A percentile compares a stretch with the other conserved stretches of the same genome.
phyloP scores from a whole-genome alignment of 2,797 vertebrate genomes.

The Paramormyrops hopkinsi region DNA sequence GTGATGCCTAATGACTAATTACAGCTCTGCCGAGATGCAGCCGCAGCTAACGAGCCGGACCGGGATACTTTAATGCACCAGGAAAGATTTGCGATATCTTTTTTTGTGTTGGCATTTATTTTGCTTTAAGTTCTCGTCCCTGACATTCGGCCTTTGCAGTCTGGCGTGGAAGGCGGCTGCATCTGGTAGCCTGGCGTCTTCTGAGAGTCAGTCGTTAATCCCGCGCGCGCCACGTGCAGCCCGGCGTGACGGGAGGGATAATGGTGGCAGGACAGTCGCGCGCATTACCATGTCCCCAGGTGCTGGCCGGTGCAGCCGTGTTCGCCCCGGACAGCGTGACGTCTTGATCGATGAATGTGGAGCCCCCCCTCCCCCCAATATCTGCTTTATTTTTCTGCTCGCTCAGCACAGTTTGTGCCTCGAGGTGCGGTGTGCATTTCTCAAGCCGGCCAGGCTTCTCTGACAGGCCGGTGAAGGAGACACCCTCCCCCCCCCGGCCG shows the following conservation, averaged over 20 bases:
- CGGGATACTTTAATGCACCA: not conserved
- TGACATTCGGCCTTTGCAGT: not conserved
- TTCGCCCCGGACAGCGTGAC: conserved; percentile 38
- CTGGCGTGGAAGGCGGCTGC: not conserved
- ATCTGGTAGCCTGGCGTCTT: not conserved
- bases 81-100: not conserved
- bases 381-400: conserved; percentile 33
- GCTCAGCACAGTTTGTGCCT: conserved; percentile 24
- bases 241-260: not conserved
- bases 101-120: not conserved
- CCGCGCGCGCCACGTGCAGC: not conserved
- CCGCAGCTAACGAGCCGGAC: not conserved
- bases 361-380: not conserved
- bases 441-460: not conserved
- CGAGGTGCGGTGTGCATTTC: not conserved
- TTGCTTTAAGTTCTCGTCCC: not conserved
- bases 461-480: not conserved
- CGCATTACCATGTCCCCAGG: conserved; percentile 4
- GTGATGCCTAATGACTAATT: not conserved
- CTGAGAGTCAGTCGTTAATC: not conserved
- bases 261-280: not conserved
- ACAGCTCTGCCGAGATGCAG: not conserved
- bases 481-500: not conserved
- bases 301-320: not conserved
- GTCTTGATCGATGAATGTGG: conserved; percentile 47